Evolutionary conservation across 2,797 vertebrate genomes (phyloP), one percentile per base, ranked within the genome.

Genomic region (Crax fasciolata): DNA sequence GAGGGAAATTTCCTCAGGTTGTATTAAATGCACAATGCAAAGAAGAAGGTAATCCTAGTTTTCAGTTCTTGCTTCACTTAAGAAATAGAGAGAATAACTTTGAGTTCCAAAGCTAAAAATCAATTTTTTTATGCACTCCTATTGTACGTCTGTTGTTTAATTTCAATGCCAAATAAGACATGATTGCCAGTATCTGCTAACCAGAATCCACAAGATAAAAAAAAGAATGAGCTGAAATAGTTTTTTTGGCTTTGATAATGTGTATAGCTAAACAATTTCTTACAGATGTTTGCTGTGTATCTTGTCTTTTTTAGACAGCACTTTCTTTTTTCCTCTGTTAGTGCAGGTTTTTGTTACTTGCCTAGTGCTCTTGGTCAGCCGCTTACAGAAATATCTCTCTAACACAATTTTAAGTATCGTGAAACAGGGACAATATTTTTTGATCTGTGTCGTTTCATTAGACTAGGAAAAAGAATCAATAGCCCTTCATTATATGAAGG

Each of bases 391-490:
- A 89, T 71, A 49, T 13, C 7, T 14, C 76, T 83, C 61, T 85
- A 87, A 87, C 11, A 49, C 11, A 74, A 80, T 85, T 87, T 74
- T 77, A 85, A 80, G 61, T n/a, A 73, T 25, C 51, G 48, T 66
- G 48, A 74, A 85, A 71, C 27, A 63, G 38, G 17, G 24, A 55
- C 23, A 87, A 48, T 62, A 84, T 73, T 93, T 93, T 89, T 71
- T 87, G 23, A 82, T 91, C 28, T 79, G 18, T 19, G 25, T 30
- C 79, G 41, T 94, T 95, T 80, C 67, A 83, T 48, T 83, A 79
- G 46, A 46, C 46, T 51, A 25, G 15, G 39, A 39, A 89, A 65
- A 92, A 70, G 28, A 85, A 95, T 91, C 82, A 80, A 85, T 87
- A 91, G n/a, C 66, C 32, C 44, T n/a, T 59, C 70, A 80, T 67